Evolutionary conservation across 37 sponge, comb jelly and placozoan species (phyloP).

Genomic region (Mnemiopsis leidyi): DNA sequence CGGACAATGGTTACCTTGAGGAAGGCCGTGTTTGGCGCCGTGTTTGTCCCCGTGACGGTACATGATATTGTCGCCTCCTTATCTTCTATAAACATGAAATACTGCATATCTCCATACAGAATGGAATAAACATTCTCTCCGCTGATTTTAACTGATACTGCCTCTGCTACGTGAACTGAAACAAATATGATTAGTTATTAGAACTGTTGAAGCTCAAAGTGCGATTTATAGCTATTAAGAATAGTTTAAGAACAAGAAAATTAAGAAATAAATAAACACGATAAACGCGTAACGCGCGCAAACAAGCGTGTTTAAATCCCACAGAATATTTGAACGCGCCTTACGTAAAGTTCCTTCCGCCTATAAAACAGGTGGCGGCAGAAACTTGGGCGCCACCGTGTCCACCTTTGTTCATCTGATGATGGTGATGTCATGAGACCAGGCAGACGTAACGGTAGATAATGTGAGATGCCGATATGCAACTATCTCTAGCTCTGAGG

Average conservation of each 20-base stretch:
- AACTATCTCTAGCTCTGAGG: not conserved
- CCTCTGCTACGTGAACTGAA: not conserved
- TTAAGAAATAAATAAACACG: not conserved
- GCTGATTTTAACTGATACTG: not conserved
- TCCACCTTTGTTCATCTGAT: not conserved
- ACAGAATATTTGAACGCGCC: too few species aligned
- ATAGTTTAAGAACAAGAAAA: not conserved
- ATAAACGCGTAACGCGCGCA: not conserved
- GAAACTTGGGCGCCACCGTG: not conserved
- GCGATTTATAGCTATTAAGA: too few species aligned
- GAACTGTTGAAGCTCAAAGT: too few species aligned
- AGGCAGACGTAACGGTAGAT: not conserved
- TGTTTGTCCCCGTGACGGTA: not conserved
- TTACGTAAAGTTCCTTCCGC: not conserved
- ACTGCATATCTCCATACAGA: not conserved
- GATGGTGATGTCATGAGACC: not conserved
- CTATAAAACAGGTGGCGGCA: not conserved
- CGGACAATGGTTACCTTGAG: not conserved
- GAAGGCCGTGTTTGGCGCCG: not conserved
- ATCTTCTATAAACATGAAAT: slow-evolving; percentile 21
- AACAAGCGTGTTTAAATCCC: not conserved
- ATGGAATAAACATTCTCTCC: slow-evolving; percentile 45
- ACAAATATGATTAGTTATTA: too few species aligned
- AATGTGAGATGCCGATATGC: not conserved
- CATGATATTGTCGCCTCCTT: slow-evolving; percentile 61